Conservation (phyloP, 2,113 vertebrate genomes). For the Petromus typicus region DNA sequence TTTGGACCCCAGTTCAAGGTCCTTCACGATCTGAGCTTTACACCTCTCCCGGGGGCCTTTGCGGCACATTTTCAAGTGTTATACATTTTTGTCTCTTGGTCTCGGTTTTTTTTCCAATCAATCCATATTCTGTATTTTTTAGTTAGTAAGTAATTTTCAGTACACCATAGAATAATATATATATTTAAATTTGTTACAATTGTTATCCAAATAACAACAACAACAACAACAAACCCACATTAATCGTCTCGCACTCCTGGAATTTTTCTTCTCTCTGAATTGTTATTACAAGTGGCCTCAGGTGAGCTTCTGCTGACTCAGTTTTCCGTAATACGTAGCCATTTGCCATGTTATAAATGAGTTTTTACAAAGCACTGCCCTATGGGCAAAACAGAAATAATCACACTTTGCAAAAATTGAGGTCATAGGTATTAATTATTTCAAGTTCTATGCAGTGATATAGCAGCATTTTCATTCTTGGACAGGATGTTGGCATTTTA, state of each 20-base stretch:
- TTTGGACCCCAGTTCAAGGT: neutral
- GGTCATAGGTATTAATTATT: slow-evolving; percentile 73
- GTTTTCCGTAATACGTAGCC: slow-evolving; percentile 14
- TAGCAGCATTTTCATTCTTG: neutral
- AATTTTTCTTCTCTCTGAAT: neutral
- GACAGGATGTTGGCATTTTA: slow-evolving; percentile 12
- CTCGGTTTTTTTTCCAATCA: neutral
- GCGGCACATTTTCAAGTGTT: neutral
- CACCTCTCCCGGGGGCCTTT: neutral
- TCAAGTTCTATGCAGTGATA: slow-evolving; percentile 37
- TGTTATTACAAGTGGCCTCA: slow-evolving; percentile 39
- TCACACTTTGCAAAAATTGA: slow-evolving; percentile 61
- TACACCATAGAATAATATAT: slow-evolving; percentile 26
- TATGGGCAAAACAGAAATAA: slow-evolving; percentile 64
- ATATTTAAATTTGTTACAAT: slow-evolving; percentile 25
- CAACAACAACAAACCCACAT: neutral
- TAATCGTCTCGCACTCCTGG: neutral
- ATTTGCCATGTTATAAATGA: slow-evolving; percentile 31
- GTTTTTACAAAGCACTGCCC: slow-evolving; percentile 50
- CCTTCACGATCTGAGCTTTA: neutral
- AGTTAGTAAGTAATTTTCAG: neutral
- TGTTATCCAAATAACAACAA: slow-evolving; percentile 46
- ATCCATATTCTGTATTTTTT: neutral
- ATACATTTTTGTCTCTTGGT: neutral
- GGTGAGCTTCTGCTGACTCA: slow-evolving; percentile 39